Percentiles rank a stretch among this genome's conserved stretches.
phyloP scores from a whole-genome alignment of 2,888 invertebrate species.

The Lamellibrachia satsuma region DNA sequence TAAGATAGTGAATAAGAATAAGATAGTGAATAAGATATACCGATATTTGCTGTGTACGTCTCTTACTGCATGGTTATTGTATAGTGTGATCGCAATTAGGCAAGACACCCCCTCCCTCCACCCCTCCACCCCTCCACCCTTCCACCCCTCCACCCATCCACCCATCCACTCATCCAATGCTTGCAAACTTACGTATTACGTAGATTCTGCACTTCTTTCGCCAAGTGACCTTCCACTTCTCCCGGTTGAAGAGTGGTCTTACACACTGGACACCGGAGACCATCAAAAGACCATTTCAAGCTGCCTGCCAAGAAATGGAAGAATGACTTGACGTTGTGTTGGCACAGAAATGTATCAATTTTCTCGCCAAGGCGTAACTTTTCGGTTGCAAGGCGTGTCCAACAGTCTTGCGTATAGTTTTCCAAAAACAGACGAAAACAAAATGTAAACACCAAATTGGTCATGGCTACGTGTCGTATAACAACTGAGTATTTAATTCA shows the following conservation, averaged over 20 bases:
- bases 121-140: too few species aligned
- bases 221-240: slow-evolving; percentile 85
- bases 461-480: background rate
- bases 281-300: background rate
- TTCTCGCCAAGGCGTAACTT: too few species aligned
- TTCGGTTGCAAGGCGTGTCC: too few species aligned
- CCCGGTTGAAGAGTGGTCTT: slow-evolving; percentile 83
- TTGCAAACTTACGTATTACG: slow-evolving; percentile 45
- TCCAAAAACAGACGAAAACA: too few species aligned
- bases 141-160: background rate
- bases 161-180: background rate
- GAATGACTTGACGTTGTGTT: too few species aligned
- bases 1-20: too few species aligned
- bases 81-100: background rate
- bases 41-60: background rate
- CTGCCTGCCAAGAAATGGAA: background rate
- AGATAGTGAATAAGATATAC: background rate
- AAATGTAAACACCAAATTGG: background rate
- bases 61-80: background rate
- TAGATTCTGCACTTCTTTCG: slow-evolving; percentile 81
- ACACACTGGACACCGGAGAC: slow-evolving; percentile 86
- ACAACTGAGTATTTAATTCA: too few species aligned
- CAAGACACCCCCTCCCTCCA: background rate
- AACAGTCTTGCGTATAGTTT: too few species aligned
- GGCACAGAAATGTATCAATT: too few species aligned